Evolutionary conservation across 2,797 vertebrate genomes (phyloP).

Genomic region (Anas georgica): DNA sequence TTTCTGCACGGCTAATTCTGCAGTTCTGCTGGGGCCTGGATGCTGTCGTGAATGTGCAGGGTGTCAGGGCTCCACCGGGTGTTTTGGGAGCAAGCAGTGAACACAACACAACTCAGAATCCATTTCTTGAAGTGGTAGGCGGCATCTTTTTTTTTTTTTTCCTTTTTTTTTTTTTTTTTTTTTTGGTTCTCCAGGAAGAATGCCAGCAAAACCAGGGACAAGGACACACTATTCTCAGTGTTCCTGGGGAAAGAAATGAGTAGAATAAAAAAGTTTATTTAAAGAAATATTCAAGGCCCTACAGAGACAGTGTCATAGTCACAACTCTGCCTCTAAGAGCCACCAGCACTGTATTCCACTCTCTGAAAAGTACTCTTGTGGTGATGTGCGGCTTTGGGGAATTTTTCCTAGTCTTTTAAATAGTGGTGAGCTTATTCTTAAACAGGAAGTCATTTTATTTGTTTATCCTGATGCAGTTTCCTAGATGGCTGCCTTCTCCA

Average conservation of each 20-base stretch:
- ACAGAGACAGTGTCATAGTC: background rate
- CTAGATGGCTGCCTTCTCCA: background rate
- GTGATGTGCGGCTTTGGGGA: rapidly evolving
- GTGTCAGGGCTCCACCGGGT: background rate
- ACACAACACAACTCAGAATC: background rate
- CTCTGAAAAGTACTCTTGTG: background rate
- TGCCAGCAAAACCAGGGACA: background rate
- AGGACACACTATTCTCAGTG: rapidly evolving
- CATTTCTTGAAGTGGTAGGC: background rate
- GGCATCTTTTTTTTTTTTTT: background rate
- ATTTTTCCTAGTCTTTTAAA: background rate
- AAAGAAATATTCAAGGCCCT: background rate
- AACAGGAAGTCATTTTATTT: background rate
- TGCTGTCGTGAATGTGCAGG: background rate
- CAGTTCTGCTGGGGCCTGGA: background rate
- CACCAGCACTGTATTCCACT: background rate
- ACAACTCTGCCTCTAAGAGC: background rate
- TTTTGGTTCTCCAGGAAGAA: background rate
- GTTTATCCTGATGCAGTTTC: background rate
- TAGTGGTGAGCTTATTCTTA: background rate
- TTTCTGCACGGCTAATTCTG: background rate
- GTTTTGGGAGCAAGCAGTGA: background rate
- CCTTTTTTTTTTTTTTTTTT: background rate
- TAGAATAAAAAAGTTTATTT: background rate
- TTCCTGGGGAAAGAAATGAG: background rate